Evolutionary conservation across 2,113 vertebrate species (phyloP), one percentile per base, ranked within the genome.

Genomic region (Zosterops lateralis): DNA sequence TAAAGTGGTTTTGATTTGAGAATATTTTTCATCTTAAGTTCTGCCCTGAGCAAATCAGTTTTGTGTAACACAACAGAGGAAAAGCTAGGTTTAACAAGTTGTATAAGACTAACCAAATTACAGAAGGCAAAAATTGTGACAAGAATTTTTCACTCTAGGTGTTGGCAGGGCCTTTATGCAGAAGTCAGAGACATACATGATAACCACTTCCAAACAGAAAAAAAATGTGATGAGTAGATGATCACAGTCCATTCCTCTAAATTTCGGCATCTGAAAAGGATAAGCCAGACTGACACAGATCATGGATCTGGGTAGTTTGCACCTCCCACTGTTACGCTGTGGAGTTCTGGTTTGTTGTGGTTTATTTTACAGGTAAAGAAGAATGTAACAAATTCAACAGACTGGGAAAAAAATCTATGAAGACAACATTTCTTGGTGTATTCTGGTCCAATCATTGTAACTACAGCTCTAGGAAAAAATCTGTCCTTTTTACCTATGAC

Each of bases 1-100:
- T 89, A 57, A 87, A 92, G 60, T 21, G n/a, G 20, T 60, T 89
- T 85, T 95, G 65, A 79, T 84, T 87, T 88, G 48, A 86, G 40
- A 91, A 72, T 60, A 78, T 73, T 90, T 95, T 86, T 94, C 67
- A 75, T 84, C 65, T 54, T 65, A 81, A 75, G 6, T 90, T 92
- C 54, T 80, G 28, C 48, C 47, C 75, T 75, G 84, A 90, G 82
- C 45, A 85, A 85, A 64, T 53, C 50, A 14, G 24, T 64, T 87
- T 93, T 1, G 1, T 87, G 40, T 29, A 87, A 64, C 24, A 73
- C 50, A 73, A 84, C 34, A 79, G 26, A 79, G 24, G 72, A 50
- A 90, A 91, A 57, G 11, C 20, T 20, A 56, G 80, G 31, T 73
- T 90, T 82, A 92, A 89, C 54, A 90, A 89, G 22, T 70, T 90